These are phyloP conservation scores for Mus spicilegus DNA, from an alignment of 2,113 vertebrate genomes.

Conservation along the genomic window DNA sequence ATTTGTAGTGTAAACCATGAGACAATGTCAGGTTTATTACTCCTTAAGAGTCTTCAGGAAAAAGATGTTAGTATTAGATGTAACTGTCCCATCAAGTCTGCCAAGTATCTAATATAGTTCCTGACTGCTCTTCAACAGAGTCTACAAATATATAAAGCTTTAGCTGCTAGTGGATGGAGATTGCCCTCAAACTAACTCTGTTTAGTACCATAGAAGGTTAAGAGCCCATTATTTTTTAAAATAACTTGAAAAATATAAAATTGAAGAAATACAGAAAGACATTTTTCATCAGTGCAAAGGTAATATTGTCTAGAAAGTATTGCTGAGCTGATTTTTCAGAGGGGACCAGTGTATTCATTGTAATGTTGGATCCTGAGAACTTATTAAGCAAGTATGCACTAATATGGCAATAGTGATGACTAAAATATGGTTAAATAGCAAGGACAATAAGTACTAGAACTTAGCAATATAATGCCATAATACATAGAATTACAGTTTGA, in stretches of 20 bases:
- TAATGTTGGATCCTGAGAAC: neutral
- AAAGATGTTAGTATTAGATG: neutral
- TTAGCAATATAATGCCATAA: constrained; percentile 36
- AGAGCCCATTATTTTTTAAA: neutral
- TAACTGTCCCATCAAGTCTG: neutral
- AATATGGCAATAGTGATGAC: neutral
- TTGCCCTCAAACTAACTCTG: neutral
- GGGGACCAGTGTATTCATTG: neutral
- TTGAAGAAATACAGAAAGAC: neutral
- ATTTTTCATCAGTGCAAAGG: neutral
- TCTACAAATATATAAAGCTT: neutral
- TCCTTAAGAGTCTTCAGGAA: neutral
- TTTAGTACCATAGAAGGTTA: neutral
- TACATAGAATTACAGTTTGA: neutral
- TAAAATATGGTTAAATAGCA: constrained; percentile 45
- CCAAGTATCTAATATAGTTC: neutral
- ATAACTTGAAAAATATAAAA: constrained; percentile 5
- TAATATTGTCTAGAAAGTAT: neutral
- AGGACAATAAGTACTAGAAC: neutral
- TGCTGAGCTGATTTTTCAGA: neutral
- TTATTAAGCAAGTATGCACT: neutral
- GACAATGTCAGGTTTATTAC: constrained; percentile 27
- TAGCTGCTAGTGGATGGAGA: neutral
- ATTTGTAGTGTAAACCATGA: neutral
- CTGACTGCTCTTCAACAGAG: neutral